Base-by-base conservation (phyloP, 2,113 vertebrate genomes). In the Labeo rohita region DNA sequence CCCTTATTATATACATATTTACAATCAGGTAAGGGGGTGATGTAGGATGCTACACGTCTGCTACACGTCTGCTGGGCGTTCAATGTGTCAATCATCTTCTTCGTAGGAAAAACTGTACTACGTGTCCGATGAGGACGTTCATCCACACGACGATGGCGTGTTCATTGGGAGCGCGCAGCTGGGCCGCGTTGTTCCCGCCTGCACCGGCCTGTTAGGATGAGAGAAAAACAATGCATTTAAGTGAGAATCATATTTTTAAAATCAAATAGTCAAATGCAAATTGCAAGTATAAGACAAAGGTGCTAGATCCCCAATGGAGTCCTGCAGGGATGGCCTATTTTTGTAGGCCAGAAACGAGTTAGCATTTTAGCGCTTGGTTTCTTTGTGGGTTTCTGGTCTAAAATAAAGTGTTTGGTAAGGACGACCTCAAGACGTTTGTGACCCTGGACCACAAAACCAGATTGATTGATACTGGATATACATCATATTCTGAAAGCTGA, bases 11-110 rank as follows among this genome's bases (percentile, higher is more conserved):
- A 34, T 87, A 88, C 79, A 86, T 88, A 88, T 90, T 56, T 89
- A 90, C 56, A 86, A 52, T 84, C 6, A 39, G 85, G 45, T 28
- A 4, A 61, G 61, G 18, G 39, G 36, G 21, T 1, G 47, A 3
- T 28, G 23, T 11, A 21, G 2, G 34, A 8, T 80, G 63, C 61
- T 82, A 82, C 80, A 70, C 39, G 49, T 56, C 68, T 90, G 94
- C 94, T 94, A 93, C 93, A 3, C 21, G 84, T 91, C 92, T 94
- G 92, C 95, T 92, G 93, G 93, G 92, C 89, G 84, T 84, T 61
- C 79, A 75, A 68, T 84, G 65, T 89, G 88, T 70, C 88, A 3
- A 88, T 90, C 80, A 86, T 87, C 90, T 89, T 63, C 90, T 88
- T 47, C 92, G 91, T 39, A 85, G 63, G 88, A 91, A 34, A 66